Base-by-base conservation (phyloP, 2,113 vertebrate species). In the Ascaphus truei region DNA sequence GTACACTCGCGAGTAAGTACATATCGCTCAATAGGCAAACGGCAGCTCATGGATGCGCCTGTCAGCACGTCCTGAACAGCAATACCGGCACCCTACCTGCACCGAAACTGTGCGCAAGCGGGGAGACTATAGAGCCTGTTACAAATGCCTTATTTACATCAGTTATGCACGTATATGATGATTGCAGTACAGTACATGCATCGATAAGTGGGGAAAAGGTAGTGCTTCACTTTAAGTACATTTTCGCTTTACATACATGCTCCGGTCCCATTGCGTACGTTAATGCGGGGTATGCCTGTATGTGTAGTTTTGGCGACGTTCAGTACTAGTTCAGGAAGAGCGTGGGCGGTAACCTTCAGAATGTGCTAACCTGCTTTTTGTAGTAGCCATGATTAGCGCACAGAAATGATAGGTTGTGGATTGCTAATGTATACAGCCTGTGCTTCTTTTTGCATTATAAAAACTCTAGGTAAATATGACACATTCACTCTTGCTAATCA, bases 321-420 rank as follows among this genome's bases (percentile, higher is more conserved):
- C n/a, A n/a, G n/a, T 26, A 50, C 45, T 37, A 37, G 22, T 29
- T 30, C 31, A 59, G 66, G 56, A 69, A 69, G 43, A 60, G 50
- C 51, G 66, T 60, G 66, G 66, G 66, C 60, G 66, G 66, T 22
- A 22, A 34, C 30, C 53, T 57, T 57, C 2, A 47, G 31, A 51
- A 60, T 69, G 66, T 30, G 56, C 55, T 59, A 39, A 48, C 55
- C 66, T 60, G 55, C 36, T 68, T 43, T 68, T 67, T 68, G 55
- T 55, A 18, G 55, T 37, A 60, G 51, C 66, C 55, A 59, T 3
- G 16, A 34, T 60, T 22, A 69, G 43, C 66, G 39, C 66, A 69
- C 59, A 47, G 20, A 58, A 69, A 69, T 69, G 25, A 69, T 69
- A 60, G 23, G 8, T 16, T 39, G 6, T 30, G 45, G 18, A 50